Evolutionary conservation across 2,888 invertebrate genomes (phyloP), one percentile per base, ranked within the genome.

Genomic region (Portevinia maculata): DNA sequence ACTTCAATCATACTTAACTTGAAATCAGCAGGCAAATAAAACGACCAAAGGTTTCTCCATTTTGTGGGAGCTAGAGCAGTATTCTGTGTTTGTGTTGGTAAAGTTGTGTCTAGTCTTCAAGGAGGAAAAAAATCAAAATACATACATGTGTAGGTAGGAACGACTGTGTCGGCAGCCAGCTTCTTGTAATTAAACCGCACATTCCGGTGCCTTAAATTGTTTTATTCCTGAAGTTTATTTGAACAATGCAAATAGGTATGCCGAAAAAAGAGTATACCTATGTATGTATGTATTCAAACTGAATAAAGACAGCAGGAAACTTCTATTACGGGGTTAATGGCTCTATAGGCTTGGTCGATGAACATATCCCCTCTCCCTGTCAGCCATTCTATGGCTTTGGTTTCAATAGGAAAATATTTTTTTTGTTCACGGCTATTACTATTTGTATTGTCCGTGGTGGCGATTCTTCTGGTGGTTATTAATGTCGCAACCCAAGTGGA

Each of bases 301-400:
- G 13, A 44, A 53, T 19, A 15, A 44, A 79, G 37, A 34, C 17
- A 59, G 50, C 69, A 62, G n/a, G n/a, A n/a, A 69, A 44, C 57
- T 57, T 50, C 76, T 32, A 83, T 76, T 78, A 76, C 67, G 78
- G 32, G 83, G 78, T 83, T 78, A 83, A 83, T 78, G 83, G 83
- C 83, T 78, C 78, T 34, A 34, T 11, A 53, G 78, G 73, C 48
- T 73, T 79, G 79, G 53, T 65, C 75, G 76, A 70, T 70, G 62
- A 50, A 19, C 55, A 3, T 53, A 24, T 57, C 15, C 28, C 48
- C 53, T 13, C 32, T 41, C 44, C 4, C 9, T 28, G 3, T 34
- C 3, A 4, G 17, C 30, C n/a, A 15, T 41, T 46, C 8, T 46
- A n/a, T 44, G n/a, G 9, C 32, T 7, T 41, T 13, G 17, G 57